phyloP scores from a whole-genome alignment of 2,113 vertebrate species.

The Chrysochloris asiatica region DNA sequence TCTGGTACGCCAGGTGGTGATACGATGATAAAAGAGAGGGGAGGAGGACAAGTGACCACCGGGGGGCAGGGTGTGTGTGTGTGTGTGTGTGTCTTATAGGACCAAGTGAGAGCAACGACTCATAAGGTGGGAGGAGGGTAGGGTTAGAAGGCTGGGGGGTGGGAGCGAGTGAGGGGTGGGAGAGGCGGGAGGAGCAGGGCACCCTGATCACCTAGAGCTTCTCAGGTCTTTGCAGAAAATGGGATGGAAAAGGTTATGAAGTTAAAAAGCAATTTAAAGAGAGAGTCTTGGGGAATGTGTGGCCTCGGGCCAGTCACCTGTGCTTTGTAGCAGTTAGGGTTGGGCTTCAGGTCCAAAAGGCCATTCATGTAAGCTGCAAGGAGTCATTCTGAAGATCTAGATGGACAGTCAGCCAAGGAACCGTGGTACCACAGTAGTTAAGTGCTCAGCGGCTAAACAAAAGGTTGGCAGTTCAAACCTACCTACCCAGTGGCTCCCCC shows the following conservation, averaged over 20 bases:
- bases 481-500: no score
- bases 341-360: background rate
- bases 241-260: background rate
- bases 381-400: no score
- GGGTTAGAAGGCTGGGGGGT: no score
- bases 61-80: no score
- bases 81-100: no score
- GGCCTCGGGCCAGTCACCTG: rapidly evolving
- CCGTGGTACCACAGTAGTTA: background rate
- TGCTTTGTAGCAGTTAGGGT: no score
- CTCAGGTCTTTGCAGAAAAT: rapidly evolving
- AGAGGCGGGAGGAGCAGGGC: no score
- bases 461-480: background rate
- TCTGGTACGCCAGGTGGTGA: background rate
- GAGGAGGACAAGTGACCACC: no score
- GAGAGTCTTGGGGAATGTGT: background rate
- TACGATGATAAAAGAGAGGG: background rate
- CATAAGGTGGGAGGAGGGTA: background rate
- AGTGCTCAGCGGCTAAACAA: background rate
- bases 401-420: no score
- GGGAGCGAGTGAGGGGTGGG: no score
- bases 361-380: no score
- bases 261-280: background rate
- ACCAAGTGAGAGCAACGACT: no score
- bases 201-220: background rate